Evolutionary conservation across 1,140 invertebrate species (phyloP), one percentile per base, ranked within the genome.

Genomic region (Gerris buenoi): DNA sequence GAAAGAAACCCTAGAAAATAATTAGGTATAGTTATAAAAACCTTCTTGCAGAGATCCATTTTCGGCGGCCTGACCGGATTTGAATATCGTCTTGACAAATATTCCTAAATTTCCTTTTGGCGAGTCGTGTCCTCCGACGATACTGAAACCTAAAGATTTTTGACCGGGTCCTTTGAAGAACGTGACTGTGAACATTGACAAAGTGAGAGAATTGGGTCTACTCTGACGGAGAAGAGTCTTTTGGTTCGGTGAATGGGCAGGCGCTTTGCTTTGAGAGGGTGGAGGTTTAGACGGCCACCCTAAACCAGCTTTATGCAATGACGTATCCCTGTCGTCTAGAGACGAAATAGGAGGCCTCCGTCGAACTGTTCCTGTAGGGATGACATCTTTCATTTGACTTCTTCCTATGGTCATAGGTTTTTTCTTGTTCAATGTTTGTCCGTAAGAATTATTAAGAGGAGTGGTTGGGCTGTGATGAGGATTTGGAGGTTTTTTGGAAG

Each of bases 11-110:
- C n/a, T n/a, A n/a, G n/a, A n/a, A n/a, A n/a, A n/a, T n/a, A n/a
- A n/a, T n/a, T n/a, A n/a, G n/a, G n/a, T n/a, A n/a, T n/a, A n/a
- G n/a, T n/a, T n/a, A n/a, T n/a, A n/a, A n/a, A n/a, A n/a, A 88
- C 90, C 89, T 81, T 91, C 91, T 79, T 84, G 85, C 67, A 95
- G 80, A 77, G 84, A 83, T 59, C 90, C 90, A 79, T 88, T 86
- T 75, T 93, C 89, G 58, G 90, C 86, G 66, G 92, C 91, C 76
- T 95, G 88, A 23, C 93, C 92, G 73, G 86, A 83, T 14, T 90
- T 86, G 76, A 94, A 85, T 67, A 95, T 91, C 65, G 90, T 91
- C 77, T 94, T 92, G 27, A 95, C 89, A 77, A 92, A 95, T 73
- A 95, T 94, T 29, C 87, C 80, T 75, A 95, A 86, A 70, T 85